Evolutionary conservation across 1,140 invertebrate species (phyloP).

Genomic region (Druon quercuslanigerum): DNA sequence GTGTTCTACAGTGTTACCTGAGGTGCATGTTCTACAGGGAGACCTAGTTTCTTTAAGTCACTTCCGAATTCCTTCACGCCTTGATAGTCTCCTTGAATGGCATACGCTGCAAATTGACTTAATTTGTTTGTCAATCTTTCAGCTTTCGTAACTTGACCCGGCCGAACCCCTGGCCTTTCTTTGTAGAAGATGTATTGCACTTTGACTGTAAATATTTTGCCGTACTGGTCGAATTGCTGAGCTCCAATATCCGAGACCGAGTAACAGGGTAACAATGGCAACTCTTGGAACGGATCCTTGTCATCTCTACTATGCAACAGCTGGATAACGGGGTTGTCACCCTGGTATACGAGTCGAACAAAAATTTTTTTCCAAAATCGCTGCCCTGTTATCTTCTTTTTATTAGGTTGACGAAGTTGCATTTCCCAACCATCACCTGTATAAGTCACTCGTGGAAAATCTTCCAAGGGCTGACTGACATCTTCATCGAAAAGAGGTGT

Average conservation of each 20-base stretch:
- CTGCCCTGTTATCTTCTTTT: conserved; percentile 98
- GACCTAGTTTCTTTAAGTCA: conserved; percentile 92
- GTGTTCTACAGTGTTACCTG: conserved; percentile 77
- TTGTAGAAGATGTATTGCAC: conserved; percentile 99
- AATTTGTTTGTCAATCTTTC: conserved; percentile 93
- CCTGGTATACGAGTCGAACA: conserved; percentile 86
- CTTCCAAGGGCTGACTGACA: conserved; percentile 92
- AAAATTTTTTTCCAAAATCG: conserved; percentile 99
- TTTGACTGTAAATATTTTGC: conserved; percentile 99
- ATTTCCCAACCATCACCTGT: conserved; percentile 96
- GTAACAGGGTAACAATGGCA: conserved; percentile 94
- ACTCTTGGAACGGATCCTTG: conserved; percentile 94
- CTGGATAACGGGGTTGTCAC: conserved; percentile 90
- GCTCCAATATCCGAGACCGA: conserved; percentile 94
- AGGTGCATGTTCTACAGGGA: conserved; percentile 98
- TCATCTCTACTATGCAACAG: conserved; percentile 89
- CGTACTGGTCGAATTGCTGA: conserved; percentile 98
- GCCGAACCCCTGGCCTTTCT: conserved; percentile 96
- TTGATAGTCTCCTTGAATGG: conserved; percentile 94
- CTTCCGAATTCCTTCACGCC: conserved; percentile 94
- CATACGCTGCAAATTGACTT: conserved; percentile 94
- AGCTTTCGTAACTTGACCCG: conserved; percentile 96
- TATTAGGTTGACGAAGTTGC: conserved; percentile 95
- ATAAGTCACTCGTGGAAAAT: conserved; percentile 90
- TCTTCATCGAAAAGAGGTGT: conserved; percentile 97